These are phyloP conservation scores for Pangasius krempfi DNA, from an alignment of 2,797 vertebrate species.

Conservation along the genomic window DNA sequence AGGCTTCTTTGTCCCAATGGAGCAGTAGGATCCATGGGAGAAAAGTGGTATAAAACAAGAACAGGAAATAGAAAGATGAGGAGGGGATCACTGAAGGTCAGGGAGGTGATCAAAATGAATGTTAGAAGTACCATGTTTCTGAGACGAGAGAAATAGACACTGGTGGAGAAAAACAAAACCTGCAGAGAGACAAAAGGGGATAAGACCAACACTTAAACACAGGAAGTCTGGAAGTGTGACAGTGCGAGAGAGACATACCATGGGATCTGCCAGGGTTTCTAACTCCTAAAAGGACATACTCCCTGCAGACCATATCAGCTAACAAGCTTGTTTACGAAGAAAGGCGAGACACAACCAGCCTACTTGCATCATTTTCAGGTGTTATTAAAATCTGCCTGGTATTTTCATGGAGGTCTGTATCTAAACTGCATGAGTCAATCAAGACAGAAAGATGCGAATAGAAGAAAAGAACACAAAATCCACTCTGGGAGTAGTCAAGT, in stretches of 20 bases:
- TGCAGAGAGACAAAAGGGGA: constrained; percentile 41
- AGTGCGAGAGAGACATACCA: constrained; percentile 39
- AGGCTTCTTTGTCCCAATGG: constrained; percentile 36
- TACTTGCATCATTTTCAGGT: neutral
- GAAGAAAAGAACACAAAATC: constrained; percentile 1
- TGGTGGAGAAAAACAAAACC: constrained; percentile 29
- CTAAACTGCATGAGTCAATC: constrained; percentile 25
- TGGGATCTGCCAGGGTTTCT: constrained; percentile 27
- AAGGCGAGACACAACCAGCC: neutral
- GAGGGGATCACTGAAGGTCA: constrained; percentile 39
- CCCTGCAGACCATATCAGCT: constrained; percentile 42
- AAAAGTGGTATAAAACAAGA: constrained; percentile 21
- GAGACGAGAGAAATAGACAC: constrained; percentile 32
- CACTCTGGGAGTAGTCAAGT: neutral
- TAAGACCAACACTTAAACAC: constrained; percentile 55
- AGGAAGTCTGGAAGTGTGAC: constrained; percentile 59
- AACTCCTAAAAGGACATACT: constrained; percentile 44
- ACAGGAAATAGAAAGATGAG: constrained; percentile 25
- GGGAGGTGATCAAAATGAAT: constrained; percentile 36
- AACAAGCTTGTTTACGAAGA: constrained; percentile 38
- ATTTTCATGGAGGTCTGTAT: constrained; percentile 40
- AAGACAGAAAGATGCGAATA: neutral
- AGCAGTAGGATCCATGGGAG: constrained; percentile 22
- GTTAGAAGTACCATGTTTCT: constrained; percentile 26
- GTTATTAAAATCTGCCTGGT: neutral